Evolutionary conservation across 2,113 vertebrate species (phyloP).

Genomic region (Triplophysa dalaica): DNA sequence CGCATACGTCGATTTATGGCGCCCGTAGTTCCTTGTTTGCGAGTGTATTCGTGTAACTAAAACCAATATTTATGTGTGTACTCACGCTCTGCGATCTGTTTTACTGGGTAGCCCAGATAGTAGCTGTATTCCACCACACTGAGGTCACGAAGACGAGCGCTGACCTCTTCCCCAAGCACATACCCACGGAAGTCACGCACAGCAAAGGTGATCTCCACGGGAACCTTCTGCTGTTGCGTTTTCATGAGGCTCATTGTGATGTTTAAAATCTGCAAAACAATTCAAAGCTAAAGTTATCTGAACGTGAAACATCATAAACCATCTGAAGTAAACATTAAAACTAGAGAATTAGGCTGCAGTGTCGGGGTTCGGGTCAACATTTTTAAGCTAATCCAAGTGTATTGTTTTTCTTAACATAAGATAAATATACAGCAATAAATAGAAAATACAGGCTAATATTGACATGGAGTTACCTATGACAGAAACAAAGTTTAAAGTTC

Average conservation of each 20-base stretch:
- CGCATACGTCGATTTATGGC: neutral
- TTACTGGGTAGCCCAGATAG: slow-evolving; percentile 93
- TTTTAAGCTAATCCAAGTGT: neutral
- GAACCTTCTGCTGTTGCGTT: slow-evolving; percentile 75
- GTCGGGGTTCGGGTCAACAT: neutral
- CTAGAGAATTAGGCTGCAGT: too few relatives aligned
- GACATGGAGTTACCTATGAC: too few relatives aligned
- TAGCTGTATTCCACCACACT: slow-evolving; percentile 95
- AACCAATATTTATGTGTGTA: slow-evolving; percentile 49
- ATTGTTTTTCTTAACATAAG: too few relatives aligned
- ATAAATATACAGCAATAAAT: neutral
- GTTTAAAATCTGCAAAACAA: slow-evolving; percentile 82
- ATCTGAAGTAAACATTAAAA: neutral
- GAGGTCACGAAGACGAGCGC: slow-evolving; percentile 82
- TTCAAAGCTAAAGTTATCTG: neutral
- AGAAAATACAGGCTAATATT: neutral
- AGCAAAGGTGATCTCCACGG: slow-evolving; percentile 85
- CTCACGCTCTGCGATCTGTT: slow-evolving; percentile 96
- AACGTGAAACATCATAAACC: neutral
- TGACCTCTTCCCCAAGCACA: slow-evolving; percentile 87
- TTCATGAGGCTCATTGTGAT: slow-evolving; percentile 73
- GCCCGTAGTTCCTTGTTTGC: neutral
- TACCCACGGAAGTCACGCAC: slow-evolving; percentile 73
- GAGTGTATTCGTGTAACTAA: neutral
- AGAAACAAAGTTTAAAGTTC: neutral